Percentiles rank a stretch among this genome's conserved stretches.
Conservation (phyloP, 2,797 vertebrate genomes). For the Platalea minor region DNA sequence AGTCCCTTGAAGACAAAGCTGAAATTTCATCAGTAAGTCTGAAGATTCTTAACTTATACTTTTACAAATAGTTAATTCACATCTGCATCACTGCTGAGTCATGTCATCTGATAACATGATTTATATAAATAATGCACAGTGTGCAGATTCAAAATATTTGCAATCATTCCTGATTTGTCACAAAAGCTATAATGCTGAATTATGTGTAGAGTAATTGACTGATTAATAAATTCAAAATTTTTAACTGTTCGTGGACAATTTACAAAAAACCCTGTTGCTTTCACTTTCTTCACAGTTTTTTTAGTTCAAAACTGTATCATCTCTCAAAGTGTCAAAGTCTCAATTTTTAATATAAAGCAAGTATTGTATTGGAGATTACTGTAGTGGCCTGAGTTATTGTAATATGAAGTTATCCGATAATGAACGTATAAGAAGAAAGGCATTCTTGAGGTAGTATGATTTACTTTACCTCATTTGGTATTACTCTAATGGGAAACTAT, state of each 20-base stretch:
- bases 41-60: not conserved
- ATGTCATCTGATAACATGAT: not conserved
- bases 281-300: not conserved
- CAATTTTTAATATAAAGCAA: not conserved
- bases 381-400: not conserved
- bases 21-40: not conserved
- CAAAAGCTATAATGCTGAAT: not conserved
- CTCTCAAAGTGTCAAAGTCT: not conserved
- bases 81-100: not conserved
- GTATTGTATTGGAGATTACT: not conserved
- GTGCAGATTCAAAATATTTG: not conserved
- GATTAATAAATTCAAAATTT: not conserved
- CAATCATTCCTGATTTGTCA: not conserved
- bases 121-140: not conserved
- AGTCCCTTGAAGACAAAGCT: not conserved
- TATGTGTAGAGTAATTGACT: not conserved
- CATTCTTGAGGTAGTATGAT: not conserved
- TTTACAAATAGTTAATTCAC: not conserved
- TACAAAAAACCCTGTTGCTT: not conserved
- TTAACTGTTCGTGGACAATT: not conserved
- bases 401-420: not conserved
- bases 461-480: not conserved
- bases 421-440: not conserved
- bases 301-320: not conserved
- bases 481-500: not conserved